Conservation (phyloP, 2,113 vertebrate species). For the Rhadina sibilatrix region DNA sequence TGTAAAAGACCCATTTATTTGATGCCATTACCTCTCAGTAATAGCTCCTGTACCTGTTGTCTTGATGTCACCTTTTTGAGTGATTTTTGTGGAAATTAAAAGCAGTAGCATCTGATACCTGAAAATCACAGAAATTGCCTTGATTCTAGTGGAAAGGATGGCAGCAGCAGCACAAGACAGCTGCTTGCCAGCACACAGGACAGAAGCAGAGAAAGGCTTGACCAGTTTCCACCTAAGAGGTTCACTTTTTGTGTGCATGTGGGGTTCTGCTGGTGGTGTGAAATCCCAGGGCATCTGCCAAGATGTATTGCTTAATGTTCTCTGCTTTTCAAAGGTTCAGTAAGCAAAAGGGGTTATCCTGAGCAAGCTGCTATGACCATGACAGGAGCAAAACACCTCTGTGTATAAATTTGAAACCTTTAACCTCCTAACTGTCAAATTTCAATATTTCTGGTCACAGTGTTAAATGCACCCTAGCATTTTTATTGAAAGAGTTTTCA, state of each 20-base stretch:
- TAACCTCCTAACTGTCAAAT: slow-evolving; percentile 76
- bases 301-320: slow-evolving; percentile 73
- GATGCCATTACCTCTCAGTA: background rate
- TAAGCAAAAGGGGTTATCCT: slow-evolving; percentile 75
- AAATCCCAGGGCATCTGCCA: slow-evolving; percentile 65
- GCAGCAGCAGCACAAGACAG: background rate
- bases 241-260: slow-evolving; percentile 41
- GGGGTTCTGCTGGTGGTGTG: slow-evolving; percentile 50
- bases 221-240: slow-evolving; percentile 52
- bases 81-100: slow-evolving; percentile 25
- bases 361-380: slow-evolving; percentile 58
- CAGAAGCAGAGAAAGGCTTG: slow-evolving; percentile 1
- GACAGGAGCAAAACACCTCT: slow-evolving; percentile 76
- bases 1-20: slow-evolving; percentile 32
- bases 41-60: background rate
- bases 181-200: background rate
- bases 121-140: background rate
- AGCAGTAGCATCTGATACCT: background rate
- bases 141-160: background rate
- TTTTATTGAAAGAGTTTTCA: slow-evolving; percentile 67
- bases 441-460: slow-evolving; percentile 78
- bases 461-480: slow-evolving; percentile 73
- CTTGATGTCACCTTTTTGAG: background rate
- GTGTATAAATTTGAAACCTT: slow-evolving; percentile 78
- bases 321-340: slow-evolving; percentile 76